These are phyloP conservation scores for Meteorus cinctellus DNA, from an alignment of 2,888 invertebrate species.

Conservation along the genomic window DNA sequence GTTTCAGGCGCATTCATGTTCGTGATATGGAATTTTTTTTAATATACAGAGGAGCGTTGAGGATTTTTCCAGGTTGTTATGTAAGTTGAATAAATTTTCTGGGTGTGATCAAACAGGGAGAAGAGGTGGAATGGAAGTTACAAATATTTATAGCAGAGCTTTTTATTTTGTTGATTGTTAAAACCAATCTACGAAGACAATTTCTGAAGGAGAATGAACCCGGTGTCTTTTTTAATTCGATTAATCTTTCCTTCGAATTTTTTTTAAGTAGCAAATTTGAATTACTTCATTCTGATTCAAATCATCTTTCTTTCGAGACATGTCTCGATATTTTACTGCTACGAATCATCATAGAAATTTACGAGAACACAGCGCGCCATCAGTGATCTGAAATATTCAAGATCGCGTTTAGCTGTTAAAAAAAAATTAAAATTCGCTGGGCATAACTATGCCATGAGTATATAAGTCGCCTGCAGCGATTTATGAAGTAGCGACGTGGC, in stretches of 20 bases:
- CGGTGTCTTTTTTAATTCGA: no score
- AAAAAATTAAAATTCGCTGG: neutral
- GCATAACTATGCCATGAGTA: neutral
- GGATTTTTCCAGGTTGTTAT: neutral
- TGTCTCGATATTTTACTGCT: neutral
- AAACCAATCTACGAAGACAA: no score
- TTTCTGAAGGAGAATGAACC: no score
- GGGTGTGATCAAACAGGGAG: no score
- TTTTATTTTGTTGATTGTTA: neutral
- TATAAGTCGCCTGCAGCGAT: constrained; percentile 34
- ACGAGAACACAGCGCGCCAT: neutral
- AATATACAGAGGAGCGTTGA: neutral
- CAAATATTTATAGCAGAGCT: no score
- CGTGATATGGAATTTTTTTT: neutral
- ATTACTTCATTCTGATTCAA: no score
- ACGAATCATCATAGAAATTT: neutral
- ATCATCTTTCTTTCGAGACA: constrained; percentile 19
- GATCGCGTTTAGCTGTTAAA: neutral
- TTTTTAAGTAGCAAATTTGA: no score
- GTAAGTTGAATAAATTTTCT: no score
- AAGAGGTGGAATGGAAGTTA: no score
- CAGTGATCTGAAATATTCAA: neutral
- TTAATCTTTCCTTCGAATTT: no score
- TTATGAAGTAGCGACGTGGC: constrained; percentile 48
- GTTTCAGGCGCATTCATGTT: neutral